Base-by-base conservation (phyloP, 1,140 invertebrate genomes). In the Ceratitis capitata region DNA sequence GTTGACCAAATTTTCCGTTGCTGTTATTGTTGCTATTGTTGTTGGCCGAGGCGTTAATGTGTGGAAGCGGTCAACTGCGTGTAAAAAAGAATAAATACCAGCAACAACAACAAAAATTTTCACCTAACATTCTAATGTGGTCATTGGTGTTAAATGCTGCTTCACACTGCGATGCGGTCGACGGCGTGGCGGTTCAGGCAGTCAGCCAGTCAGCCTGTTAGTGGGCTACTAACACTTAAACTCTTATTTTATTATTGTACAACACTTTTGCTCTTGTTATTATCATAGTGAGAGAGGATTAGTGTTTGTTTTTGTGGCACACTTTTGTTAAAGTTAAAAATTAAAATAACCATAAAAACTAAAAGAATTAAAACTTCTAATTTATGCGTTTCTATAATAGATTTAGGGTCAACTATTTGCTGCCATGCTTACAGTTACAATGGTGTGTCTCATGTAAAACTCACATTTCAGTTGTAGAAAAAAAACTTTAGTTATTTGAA, bases 61-160 rank as follows among this genome's bases (percentile, higher is more conserved):
- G 69, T 45, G 23, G 35, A 74, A 23, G 4, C 29, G 69, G 35
- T 74, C 69, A 42, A n/a, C 39, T 2, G 69, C 39, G 14, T 74
- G 23, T 39, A 74, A 42, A 42, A 12, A 45, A 74, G 5, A 42
- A 61, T 3, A 61, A 26, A 61, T 26, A 29, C 3, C 16, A 74
- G 45, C 3, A 42, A 42, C 35, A 74, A 42, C 16, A 69, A 39
- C n/a, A 23, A 64, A 35, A 23, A 14, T 19, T 6, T 64, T 64
- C 45, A 64, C 32, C 61, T 61, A 64, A 74, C 69, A 74, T 74
- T 42, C 69, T 74, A 42, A 74, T 74, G 69, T 74, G 69, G 69
- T 74, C 69, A 42, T n/a, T 74, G 69, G 69, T 74, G 69, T 74
- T 74, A 74, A 74, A 74, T 74, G n/a, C 69, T 74, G 42, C 39